Percentiles rank a stretch among this genome's conserved stretches.
Evolutionary conservation across 2,888 invertebrate genomes (phyloP).

Genomic region (Ephialtes manifestator): DNA sequence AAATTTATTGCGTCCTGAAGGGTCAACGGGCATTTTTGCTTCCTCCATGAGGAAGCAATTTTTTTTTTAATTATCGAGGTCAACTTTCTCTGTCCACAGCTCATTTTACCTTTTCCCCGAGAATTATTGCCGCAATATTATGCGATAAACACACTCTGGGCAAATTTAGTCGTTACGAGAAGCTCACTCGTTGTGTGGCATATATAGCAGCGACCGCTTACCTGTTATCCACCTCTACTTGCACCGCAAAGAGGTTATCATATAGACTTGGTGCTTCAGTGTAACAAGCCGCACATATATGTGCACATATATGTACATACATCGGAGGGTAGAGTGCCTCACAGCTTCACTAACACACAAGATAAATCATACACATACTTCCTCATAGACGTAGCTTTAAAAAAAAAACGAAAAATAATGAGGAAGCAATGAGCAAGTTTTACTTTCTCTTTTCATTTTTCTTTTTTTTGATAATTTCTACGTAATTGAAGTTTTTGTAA

Average conservation of each 20-base stretch:
- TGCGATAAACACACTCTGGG: slow-evolving; percentile 76
- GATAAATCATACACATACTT: slow-evolving; percentile 75
- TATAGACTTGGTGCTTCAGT: slow-evolving; percentile 38
- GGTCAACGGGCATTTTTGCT: too few species aligned
- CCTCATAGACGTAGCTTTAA: too few species aligned
- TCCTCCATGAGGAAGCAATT: too few species aligned
- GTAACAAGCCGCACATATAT: slow-evolving; percentile 14
- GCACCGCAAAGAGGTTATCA: slow-evolving; percentile 25
- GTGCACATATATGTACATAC: slow-evolving; percentile 2
- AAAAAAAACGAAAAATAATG: too few species aligned
- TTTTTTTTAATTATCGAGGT: too few species aligned
- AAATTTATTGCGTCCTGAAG: too few species aligned
- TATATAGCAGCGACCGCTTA: slow-evolving; percentile 45
- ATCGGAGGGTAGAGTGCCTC: slow-evolving; percentile 31
- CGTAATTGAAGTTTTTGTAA: too few species aligned
- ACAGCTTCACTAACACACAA: slow-evolving; percentile 73
- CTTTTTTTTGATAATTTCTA: too few species aligned
- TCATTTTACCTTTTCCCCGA: slow-evolving; percentile 35
- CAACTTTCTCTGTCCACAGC: slow-evolving; percentile 26
- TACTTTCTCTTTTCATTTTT: too few species aligned
- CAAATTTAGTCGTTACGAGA: slow-evolving; percentile 80
- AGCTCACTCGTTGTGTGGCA: slow-evolving; percentile 53
- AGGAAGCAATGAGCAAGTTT: too few species aligned
- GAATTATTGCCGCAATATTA: slow-evolving; percentile 71
- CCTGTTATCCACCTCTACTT: slow-evolving; percentile 57